Conservation (phyloP, 2,888 invertebrate species). For the Sesia bembeciformis region DNA sequence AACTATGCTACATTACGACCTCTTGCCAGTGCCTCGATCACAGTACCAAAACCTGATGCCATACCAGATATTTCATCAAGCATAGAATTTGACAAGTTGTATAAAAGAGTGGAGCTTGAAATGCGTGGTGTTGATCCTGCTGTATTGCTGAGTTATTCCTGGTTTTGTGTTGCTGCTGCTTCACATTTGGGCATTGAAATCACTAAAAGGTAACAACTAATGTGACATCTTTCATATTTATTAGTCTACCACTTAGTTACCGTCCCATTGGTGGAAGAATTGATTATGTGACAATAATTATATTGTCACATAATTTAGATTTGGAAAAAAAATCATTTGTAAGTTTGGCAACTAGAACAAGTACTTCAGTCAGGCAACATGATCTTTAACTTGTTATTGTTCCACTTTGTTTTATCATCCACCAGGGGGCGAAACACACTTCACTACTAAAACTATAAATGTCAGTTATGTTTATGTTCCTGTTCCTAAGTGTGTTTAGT, state of each 20-base stretch:
- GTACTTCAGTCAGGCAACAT: too few species aligned
- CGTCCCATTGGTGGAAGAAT: too few species aligned
- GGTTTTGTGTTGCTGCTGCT: slow-evolving; percentile 88
- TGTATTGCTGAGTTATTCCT: slow-evolving; percentile 90
- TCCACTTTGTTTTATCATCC: too few species aligned
- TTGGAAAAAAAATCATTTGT: too few species aligned
- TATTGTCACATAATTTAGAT: neutral
- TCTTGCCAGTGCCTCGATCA: slow-evolving; percentile 25
- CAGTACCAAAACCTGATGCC: slow-evolving; percentile 20
- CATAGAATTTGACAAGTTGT: slow-evolving; percentile 82
- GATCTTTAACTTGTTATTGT: too few species aligned
- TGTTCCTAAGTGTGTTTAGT: too few species aligned
- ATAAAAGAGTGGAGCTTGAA: slow-evolving; percentile 88
- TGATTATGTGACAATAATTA: too few species aligned
- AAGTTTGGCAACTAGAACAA: too few species aligned
- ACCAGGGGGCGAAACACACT: too few species aligned
- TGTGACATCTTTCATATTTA: neutral
- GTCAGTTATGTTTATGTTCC: too few species aligned
- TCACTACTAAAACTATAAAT: too few species aligned
- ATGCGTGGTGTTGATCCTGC: slow-evolving; percentile 90
- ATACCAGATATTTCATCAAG: slow-evolving; percentile 27
- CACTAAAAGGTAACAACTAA: slow-evolving; percentile 74
- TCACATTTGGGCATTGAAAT: slow-evolving; percentile 85
- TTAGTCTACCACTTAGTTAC: too few species aligned
- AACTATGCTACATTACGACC: slow-evolving; percentile 26